Evolutionary conservation across 1,140 invertebrate genomes (phyloP).

Genomic region (Brachionus plicatilis): DNA sequence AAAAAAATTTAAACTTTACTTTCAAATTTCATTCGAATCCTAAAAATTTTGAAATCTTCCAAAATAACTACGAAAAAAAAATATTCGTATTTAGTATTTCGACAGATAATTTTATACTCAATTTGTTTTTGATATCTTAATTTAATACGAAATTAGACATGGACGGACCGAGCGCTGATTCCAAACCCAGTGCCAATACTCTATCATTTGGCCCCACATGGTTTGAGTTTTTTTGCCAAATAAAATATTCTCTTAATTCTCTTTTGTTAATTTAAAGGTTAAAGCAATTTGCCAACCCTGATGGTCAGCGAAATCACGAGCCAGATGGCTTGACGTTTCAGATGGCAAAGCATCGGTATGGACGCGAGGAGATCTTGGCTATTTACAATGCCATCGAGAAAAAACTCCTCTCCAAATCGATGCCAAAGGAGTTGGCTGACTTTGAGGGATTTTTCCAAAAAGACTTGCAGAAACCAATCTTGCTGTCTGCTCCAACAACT

Average conservation of each 20-base stretch:
- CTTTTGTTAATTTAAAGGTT: not conserved
- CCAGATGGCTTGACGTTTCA: constrained; percentile 46
- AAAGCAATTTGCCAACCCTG: not conserved
- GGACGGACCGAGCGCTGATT: not conserved
- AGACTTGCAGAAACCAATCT: constrained; percentile 69
- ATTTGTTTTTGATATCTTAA: not conserved
- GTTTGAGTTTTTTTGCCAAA: not conserved
- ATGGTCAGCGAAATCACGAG: not conserved
- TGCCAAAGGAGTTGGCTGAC: constrained; percentile 60
- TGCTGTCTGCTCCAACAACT: constrained; percentile 69
- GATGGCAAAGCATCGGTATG: constrained; percentile 71
- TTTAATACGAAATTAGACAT: not conserved
- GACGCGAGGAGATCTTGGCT: constrained; percentile 79
- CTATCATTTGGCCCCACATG: not conserved
- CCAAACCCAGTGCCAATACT: not conserved
- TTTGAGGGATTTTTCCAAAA: constrained; percentile 68
- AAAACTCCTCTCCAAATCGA: constrained; percentile 65
- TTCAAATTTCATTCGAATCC: not conserved
- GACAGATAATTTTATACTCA: not conserved
- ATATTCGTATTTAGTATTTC: constrained; percentile 1
- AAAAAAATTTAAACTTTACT: not conserved
- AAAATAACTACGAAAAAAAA: constrained; percentile 1
- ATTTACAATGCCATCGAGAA: constrained; percentile 59
- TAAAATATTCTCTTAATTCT: not conserved
- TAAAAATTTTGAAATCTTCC: not conserved